Base-by-base conservation (phyloP, 92 coral and sea anemone species). In the Hydrozoanthus gracilis region DNA sequence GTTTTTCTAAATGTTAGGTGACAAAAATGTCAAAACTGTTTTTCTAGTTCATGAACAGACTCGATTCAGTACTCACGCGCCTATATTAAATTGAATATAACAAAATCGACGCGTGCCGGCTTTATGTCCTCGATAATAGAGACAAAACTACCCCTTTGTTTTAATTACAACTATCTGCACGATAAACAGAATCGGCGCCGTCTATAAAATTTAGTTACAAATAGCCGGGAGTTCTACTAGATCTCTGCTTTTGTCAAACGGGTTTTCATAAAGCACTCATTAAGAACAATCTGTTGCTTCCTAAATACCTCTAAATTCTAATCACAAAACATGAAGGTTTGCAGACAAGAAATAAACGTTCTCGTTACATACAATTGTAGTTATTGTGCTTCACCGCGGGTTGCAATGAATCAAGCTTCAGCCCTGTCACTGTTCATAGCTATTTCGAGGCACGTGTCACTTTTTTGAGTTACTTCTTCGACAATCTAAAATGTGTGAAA, bases 401-500 rank as follows among this genome's bases (percentile, higher is more conserved):
- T 17, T 14, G 73, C 48, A 65, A 80, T 47, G 73, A 8, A 68
- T 6, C 4, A 15, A 66, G 61, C 45, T 12, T 18, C 10, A 6
- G 46, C 71, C 7, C 7, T 17, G 3, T 15, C 35, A 27, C 61
- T 47, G 10, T 27, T 27, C 39, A 10, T 44, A 6, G 14, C 46
- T 79, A 47, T 62, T 44, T n/a, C 71, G 64, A 18, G 85, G 51
- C 85, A 80, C 85, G 85, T 65, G 85, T 80, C 85, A 47, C 12
- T 54, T 77, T 35, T 58, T 56, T 45, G 7, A 77, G 14, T 49
- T 45, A 12, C 8, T 49, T 48, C 16, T 39, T 80, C 49, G 56
- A 10, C 73, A 65, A 60, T 80, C 48, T 80, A 18, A 17, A 9
- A 49, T 80, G 74, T 48, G 11, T 46, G 49, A 47, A 80, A 80